A percentile compares a stretch with the other conserved stretches of the same genome.
phyloP scores from a whole-genome alignment of 2,113 vertebrate species.

The Ammodytes marinus region DNA sequence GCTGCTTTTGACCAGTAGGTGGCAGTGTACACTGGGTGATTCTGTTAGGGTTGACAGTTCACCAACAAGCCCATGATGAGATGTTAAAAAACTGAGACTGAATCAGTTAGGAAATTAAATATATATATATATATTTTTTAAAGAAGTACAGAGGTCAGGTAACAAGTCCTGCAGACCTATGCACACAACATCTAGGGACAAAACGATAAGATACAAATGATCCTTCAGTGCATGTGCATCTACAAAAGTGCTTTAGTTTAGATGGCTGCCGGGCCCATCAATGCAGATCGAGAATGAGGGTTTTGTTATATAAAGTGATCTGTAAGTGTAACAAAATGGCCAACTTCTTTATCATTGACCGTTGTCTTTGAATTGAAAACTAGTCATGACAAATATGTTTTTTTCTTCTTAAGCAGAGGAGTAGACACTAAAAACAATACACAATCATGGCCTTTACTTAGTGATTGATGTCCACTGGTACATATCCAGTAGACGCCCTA shows the following conservation, averaged over 20 bases:
- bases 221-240: constrained; percentile 11
- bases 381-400: too few relatives aligned
- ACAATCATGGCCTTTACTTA: too few relatives aligned
- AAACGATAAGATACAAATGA: constrained; percentile 40
- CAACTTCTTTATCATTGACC: too few relatives aligned
- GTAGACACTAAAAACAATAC: too few relatives aligned
- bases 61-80: too few relatives aligned
- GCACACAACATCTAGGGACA: constrained; percentile 21
- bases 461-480: too few relatives aligned
- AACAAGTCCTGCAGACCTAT: background rate
- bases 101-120: constrained; percentile 7
- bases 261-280: background rate
- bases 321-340: too few relatives aligned
- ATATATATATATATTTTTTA: background rate
- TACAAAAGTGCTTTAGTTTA: constrained; percentile 49
- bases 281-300: too few relatives aligned
- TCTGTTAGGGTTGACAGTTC: background rate
- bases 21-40: constrained; percentile 18
- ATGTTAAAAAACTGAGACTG: background rate
- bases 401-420: too few relatives aligned
- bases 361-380: too few relatives aligned
- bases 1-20: constrained; percentile 37
- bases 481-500: too few relatives aligned
- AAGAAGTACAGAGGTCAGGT: background rate
- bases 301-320: background rate